Conservation (phyloP, 2,113 vertebrate genomes). For the Amazona guildingii region DNA sequence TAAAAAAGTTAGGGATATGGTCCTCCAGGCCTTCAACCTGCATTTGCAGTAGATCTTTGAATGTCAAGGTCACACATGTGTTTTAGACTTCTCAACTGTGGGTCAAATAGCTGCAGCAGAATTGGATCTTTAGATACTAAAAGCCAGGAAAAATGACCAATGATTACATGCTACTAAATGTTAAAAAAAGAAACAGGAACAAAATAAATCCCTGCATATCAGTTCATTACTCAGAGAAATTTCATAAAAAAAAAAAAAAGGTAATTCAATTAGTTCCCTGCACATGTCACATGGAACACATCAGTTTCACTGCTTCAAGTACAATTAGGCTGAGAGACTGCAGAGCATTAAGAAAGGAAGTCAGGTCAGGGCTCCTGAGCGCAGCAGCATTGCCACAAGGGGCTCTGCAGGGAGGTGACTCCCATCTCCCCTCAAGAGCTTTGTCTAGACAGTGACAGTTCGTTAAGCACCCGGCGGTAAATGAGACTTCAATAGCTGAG, state of each 20-base stretch:
- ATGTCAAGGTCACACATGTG: background rate
- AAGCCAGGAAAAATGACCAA: background rate
- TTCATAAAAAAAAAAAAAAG: background rate
- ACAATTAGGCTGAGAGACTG: background rate
- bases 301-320: constrained; percentile 33
- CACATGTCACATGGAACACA: constrained; percentile 6
- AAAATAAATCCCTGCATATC: constrained; percentile 3
- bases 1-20: background rate
- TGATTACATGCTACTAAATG: background rate
- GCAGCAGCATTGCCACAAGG: background rate
- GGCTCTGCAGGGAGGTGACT: background rate
- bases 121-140: constrained; percentile 12
- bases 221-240: background rate
- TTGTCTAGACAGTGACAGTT: background rate
- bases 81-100: background rate
- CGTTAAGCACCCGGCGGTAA: background rate
- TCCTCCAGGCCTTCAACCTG: background rate
- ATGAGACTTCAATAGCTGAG: background rate
- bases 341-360: background rate
- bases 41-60: background rate
- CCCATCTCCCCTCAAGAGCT: background rate
- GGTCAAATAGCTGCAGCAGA: background rate
- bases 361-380: background rate
- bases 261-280: constrained; percentile 25
- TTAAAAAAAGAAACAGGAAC: background rate